Evolutionary conservation across 2,113 vertebrate species (phyloP).

Genomic region (Syngnathus floridae): DNA sequence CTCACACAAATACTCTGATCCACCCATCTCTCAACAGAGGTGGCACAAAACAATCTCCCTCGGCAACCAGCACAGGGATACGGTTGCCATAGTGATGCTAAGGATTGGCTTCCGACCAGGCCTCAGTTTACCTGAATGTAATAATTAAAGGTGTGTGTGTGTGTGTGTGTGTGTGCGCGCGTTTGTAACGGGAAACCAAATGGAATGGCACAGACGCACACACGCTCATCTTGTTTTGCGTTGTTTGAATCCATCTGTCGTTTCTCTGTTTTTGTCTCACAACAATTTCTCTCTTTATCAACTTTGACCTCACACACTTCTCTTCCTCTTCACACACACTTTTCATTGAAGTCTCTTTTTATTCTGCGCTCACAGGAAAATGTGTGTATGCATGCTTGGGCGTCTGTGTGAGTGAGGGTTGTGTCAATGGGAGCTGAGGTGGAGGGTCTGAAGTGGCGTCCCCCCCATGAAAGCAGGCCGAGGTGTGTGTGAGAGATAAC

Average conservation of each 20-base stretch:
- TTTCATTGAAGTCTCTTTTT: neutral
- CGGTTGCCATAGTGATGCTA: conserved; percentile 79
- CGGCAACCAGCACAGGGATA: conserved; percentile 70
- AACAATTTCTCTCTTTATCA: neutral
- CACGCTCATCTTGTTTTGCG: conserved; percentile 2
- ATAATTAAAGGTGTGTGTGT: conserved; percentile 42
- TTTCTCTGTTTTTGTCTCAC: neutral
- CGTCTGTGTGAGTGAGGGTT: conserved; percentile 20
- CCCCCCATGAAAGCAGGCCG: conserved; percentile 64
- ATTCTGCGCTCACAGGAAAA: neutral
- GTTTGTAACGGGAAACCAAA: conserved; percentile 12
- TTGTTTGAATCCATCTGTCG: conserved; percentile 10
- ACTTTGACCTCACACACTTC: neutral
- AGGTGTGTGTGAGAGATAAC: conserved; percentile 67
- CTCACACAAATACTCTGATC: conserved; percentile 4
- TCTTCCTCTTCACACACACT: neutral
- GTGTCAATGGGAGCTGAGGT: neutral
- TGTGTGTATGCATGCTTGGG: conserved; percentile 7
- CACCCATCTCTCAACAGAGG: conserved; percentile 53
- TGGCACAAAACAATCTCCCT: conserved; percentile 66
- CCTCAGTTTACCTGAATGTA: conserved; percentile 56
- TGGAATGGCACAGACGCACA: conserved; percentile 22
- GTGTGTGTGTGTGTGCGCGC: conserved; percentile 15
- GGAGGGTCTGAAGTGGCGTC: conserved; percentile 55
- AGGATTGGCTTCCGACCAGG: conserved; percentile 69